Evolutionary conservation across 2,797 vertebrate genomes (phyloP).

Genomic region (Phataginus tetradactyla): DNA sequence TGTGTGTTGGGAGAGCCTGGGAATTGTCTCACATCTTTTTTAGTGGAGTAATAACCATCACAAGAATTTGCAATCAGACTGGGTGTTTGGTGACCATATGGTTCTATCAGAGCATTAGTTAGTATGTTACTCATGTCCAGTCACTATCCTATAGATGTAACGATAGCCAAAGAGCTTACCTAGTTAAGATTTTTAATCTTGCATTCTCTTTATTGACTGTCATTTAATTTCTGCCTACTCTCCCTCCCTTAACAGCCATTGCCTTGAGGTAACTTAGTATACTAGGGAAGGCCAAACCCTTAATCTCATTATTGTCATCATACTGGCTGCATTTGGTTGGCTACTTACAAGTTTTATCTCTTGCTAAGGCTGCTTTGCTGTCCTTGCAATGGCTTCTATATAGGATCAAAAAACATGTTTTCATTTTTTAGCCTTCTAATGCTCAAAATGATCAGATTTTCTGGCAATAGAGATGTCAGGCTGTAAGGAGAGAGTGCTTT

Average conservation of each 20-base stretch:
- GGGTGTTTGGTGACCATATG: not conserved
- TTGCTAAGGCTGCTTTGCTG: not conserved
- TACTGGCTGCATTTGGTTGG: not conserved
- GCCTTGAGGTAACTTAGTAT: not conserved
- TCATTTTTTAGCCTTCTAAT: not conserved
- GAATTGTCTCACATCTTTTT: not conserved
- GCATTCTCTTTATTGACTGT: not conserved
- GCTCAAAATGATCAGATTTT: constrained; percentile 21
- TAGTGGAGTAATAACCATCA: not conserved
- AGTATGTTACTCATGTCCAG: not conserved
- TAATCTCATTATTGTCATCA: not conserved
- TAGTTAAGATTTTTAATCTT: not conserved
- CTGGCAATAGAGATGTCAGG: constrained; percentile 21
- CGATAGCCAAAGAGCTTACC: not conserved
- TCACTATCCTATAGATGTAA: not conserved
- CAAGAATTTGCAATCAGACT: not conserved
- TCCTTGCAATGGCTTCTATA: not conserved
- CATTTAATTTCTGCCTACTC: not conserved
- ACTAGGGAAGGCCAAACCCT: not conserved
- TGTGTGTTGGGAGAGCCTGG: not conserved
- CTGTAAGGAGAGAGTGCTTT: not conserved
- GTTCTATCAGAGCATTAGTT: not conserved
- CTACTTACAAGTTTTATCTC: not conserved
- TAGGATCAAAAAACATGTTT: not conserved
- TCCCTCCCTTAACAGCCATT: not conserved